phyloP scores from a whole-genome alignment of 2,113 vertebrate genomes.

The Agelaius phoeniceus region DNA sequence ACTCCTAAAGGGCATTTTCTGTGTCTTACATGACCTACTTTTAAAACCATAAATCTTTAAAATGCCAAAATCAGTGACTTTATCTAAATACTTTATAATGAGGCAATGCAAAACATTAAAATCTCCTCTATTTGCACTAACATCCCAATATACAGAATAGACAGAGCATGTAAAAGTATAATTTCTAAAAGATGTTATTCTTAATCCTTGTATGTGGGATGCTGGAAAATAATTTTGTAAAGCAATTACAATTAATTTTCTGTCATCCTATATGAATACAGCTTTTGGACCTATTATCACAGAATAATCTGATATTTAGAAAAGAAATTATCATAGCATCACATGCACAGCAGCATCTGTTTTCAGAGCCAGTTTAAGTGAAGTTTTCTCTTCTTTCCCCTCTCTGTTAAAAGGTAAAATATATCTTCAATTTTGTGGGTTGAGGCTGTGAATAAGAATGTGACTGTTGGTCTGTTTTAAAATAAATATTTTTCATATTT shows the following conservation, averaged over 20 bases:
- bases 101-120: neutral
- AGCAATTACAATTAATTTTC: neutral
- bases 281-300: neutral
- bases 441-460: neutral
- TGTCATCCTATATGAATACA: neutral
- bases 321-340: neutral
- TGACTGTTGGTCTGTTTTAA: neutral
- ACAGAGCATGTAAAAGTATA: neutral
- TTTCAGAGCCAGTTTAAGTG: neutral
- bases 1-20: neutral
- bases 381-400: neutral
- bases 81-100: neutral
- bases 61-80: neutral
- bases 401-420: neutral
- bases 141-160: neutral
- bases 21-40: constrained; percentile 21
- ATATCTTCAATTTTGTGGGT: neutral
- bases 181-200: neutral
- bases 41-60: neutral
- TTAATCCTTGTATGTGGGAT: neutral
- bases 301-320: neutral
- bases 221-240: neutral
- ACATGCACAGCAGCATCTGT: neutral
- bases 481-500: neutral
- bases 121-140: neutral